phyloP scores from a whole-genome alignment of 2,113 vertebrate species.

The Heterochromis multidens region DNA sequence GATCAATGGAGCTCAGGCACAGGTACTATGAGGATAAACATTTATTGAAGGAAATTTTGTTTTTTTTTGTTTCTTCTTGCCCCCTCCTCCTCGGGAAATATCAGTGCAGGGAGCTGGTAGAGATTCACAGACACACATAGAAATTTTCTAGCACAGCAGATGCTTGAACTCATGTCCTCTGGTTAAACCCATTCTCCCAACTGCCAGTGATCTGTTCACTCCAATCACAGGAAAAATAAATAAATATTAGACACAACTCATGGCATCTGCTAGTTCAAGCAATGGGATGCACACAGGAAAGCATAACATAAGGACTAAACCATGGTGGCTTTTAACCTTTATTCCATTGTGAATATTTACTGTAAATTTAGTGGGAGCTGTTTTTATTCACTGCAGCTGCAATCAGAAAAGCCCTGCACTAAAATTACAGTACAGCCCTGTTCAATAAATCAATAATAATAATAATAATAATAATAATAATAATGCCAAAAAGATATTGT shows the following conservation, averaged over 20 bases:
- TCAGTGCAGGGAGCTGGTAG: not conserved
- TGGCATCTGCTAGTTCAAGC: not conserved
- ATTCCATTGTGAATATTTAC: not conserved
- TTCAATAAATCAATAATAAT: not conserved
- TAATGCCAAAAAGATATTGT: not conserved
- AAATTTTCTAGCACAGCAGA: not conserved
- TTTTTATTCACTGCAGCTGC: not conserved
- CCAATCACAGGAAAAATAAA: not conserved
- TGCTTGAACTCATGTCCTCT: not conserved
- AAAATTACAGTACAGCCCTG: not conserved
- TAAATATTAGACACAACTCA: not conserved
- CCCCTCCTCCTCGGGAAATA: not conserved
- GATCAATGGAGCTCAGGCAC: slow-evolving; percentile 77
- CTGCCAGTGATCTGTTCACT: not conserved
- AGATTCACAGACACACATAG: not conserved
- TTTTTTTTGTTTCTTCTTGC: not conserved
- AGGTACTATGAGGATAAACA: slow-evolving; percentile 66
- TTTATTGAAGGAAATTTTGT: not conserved
- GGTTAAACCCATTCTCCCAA: not conserved
- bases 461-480: not conserved
- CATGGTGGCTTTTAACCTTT: not conserved
- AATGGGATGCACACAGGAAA: not conserved
- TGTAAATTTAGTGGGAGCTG: not conserved
- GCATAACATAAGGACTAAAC: not conserved
- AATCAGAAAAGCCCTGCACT: not conserved